Percentiles rank a stretch among this genome's conserved stretches.
Conservation (phyloP, 2,888 invertebrate genomes). For the Polymixis lichenea region DNA sequence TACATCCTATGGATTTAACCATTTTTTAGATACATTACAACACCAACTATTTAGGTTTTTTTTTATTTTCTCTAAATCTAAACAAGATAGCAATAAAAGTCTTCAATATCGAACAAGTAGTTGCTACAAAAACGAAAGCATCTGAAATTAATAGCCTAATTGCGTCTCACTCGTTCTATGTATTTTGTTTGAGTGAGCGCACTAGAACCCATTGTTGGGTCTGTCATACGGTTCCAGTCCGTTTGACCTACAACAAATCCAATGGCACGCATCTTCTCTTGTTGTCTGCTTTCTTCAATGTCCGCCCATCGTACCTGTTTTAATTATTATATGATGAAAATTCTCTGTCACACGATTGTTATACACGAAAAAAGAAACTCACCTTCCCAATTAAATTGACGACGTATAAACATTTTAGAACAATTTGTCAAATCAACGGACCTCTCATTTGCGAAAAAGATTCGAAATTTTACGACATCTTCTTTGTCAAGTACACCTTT, state of each 20-base stretch:
- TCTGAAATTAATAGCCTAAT: constrained; percentile 47
- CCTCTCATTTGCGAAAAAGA: constrained; percentile 16
- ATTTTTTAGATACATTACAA: constrained; percentile 23
- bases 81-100: constrained; percentile 18
- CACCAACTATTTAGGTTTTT: not conserved
- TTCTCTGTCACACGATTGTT: constrained; percentile 64
- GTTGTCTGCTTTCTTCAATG: constrained; percentile 97
- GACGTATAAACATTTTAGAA: constrained; percentile 33
- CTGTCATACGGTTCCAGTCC: constrained; percentile 98
- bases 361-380: constrained; percentile 69
- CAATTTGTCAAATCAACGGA: constrained; percentile 27
- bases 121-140: constrained; percentile 3
- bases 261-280: constrained; percentile 97
- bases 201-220: constrained; percentile 96
- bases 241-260: constrained; percentile 99
- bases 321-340: constrained; percentile 85
- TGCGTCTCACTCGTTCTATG: constrained; percentile 92
- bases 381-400: constrained; percentile 61
- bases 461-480: constrained; percentile 21
- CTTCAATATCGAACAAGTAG: constrained; percentile 6
- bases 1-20: constrained; percentile 7
- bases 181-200: constrained; percentile 98
- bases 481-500: constrained; percentile 13
- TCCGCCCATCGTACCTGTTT: constrained; percentile 99
- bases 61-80: constrained; percentile 20